These are phyloP conservation scores for Acrobasis consociella DNA, from an alignment of 2,888 invertebrate species.

Conservation along the genomic window DNA sequence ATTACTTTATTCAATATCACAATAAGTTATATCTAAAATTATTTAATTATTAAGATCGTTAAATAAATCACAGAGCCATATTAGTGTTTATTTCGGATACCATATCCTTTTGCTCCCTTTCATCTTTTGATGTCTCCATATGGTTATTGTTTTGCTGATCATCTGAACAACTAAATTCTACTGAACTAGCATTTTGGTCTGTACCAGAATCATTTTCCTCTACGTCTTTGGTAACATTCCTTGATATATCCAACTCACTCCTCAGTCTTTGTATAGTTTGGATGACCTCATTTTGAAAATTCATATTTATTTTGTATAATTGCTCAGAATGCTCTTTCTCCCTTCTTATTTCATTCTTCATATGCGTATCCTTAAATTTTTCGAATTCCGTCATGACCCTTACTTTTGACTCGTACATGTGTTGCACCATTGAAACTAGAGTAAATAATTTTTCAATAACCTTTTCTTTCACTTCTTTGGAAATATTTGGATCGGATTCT, in stretches of 20 bases:
- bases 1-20: conserved; percentile 2
- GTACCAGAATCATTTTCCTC: conserved; percentile 43
- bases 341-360: conserved; percentile 67
- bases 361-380: conserved; percentile 70
- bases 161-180: conserved; percentile 58
- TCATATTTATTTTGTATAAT: conserved; percentile 73
- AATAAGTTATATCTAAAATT: background rate
- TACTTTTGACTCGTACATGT: conserved; percentile 74
- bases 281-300: conserved; percentile 73
- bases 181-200: conserved; percentile 51
- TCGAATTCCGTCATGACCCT: conserved; percentile 73
- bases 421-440: conserved; percentile 75
- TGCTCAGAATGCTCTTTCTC: conserved; percentile 76
- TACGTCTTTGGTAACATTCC: conserved; percentile 51
- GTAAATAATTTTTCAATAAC: conserved; percentile 72
- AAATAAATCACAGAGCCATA: background rate
- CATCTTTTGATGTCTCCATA: conserved; percentile 34
- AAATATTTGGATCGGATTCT: conserved; percentile 73
- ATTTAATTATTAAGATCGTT: too few relatives aligned
- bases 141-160: conserved; percentile 36
- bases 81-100: background rate
- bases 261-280: conserved; percentile 71
- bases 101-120: conserved; percentile 4
- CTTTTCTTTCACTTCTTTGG: conserved; percentile 70
- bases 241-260: conserved; percentile 69